These are phyloP conservation scores for Anthoscopus minutus DNA, from an alignment of 2,113 vertebrate genomes.

Conservation along the genomic window DNA sequence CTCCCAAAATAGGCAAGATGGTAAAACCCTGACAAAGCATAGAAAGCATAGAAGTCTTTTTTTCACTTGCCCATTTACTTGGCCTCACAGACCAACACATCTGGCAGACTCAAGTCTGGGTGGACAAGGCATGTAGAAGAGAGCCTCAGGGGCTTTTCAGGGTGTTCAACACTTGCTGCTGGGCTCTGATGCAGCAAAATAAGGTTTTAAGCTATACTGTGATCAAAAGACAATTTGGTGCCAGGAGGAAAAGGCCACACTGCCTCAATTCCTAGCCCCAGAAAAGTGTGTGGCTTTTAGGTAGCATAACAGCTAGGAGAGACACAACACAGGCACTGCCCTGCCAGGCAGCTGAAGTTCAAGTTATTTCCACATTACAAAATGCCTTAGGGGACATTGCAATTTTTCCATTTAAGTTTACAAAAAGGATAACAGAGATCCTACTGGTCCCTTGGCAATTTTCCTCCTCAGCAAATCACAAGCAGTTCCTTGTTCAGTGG, in stretches of 20 bases:
- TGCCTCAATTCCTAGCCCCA: background rate
- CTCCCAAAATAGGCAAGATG: background rate
- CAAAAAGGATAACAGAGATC: background rate
- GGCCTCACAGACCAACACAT: background rate
- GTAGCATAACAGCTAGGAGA: accelerated
- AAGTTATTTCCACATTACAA: conserved; percentile 3
- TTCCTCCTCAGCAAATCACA: background rate
- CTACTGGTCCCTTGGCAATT: background rate
- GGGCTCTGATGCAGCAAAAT: background rate
- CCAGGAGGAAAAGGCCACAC: background rate
- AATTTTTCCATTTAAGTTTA: background rate
- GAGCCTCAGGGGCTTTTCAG: background rate
- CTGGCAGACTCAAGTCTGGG: background rate
- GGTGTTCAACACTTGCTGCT: background rate
- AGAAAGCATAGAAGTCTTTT: background rate
- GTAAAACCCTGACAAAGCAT: background rate
- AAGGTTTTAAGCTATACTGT: background rate
- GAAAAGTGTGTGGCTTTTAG: background rate
- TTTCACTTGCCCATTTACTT: background rate
- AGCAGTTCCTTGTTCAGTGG: background rate
- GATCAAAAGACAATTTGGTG: background rate
- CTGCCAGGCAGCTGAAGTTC: background rate
- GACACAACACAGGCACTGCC: background rate
- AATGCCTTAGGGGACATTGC: background rate
- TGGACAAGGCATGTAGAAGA: background rate